Evolutionary conservation across 2,797 vertebrate species (phyloP).

Genomic region (Malacoraja senta): DNA sequence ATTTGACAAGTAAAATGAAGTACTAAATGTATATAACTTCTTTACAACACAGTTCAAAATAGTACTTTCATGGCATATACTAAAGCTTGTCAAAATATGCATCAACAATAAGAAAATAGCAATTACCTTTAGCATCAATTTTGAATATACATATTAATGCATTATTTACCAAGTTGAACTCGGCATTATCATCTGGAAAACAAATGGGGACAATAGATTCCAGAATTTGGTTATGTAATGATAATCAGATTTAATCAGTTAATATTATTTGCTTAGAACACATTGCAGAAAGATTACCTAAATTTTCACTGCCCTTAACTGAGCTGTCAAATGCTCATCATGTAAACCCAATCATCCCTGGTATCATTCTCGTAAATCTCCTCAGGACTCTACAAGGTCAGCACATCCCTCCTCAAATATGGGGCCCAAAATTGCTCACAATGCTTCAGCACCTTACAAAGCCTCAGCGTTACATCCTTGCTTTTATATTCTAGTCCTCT

Average conservation of each 20-base stretch:
- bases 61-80: not conserved
- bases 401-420: no score
- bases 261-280: not conserved
- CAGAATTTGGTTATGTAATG: not conserved
- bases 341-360: no score
- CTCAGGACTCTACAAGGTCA: no score
- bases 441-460: no score
- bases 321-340: no score
- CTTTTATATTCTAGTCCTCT: no score
- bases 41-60: not conserved
- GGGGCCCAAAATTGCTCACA: no score
- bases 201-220: not conserved
- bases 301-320: not conserved
- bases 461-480: no score
- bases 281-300: not conserved
- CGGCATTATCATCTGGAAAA: conserved; percentile 82
- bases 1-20: not conserved
- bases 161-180: conserved; percentile 92
- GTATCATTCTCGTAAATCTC: no score
- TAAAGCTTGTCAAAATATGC: not conserved
- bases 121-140: conserved; percentile 87
- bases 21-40: not conserved
- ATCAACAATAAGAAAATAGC: not conserved
- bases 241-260: not conserved
- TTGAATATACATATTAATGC: conserved; percentile 96